Percentiles rank a stretch among this genome's conserved stretches.
phyloP scores from a whole-genome alignment of 2,113 vertebrate genomes.

The Cettia cetti region DNA sequence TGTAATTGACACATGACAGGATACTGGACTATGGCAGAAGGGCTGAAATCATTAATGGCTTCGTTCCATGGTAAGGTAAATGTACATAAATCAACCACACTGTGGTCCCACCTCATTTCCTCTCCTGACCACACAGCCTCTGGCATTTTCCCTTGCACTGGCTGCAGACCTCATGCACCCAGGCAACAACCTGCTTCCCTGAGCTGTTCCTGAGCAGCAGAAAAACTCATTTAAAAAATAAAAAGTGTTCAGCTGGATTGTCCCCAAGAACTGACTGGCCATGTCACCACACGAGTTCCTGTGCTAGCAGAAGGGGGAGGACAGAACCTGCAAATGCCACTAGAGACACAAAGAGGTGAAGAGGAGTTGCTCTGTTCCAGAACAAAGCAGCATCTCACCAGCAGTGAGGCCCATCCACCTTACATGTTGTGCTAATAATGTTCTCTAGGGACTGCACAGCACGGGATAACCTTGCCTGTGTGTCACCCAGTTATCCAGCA shows the following conservation, averaged over 20 bases:
- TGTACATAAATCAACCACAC: accelerated
- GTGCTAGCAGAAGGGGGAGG: background rate
- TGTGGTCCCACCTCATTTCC: background rate
- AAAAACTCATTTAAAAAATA: background rate
- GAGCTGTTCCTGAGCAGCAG: background rate
- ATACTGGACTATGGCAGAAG: background rate
- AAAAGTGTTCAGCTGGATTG: background rate
- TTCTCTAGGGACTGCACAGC: background rate
- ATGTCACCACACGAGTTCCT: accelerated
- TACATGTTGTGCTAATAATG: background rate
- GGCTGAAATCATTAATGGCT: background rate
- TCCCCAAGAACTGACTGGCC: background rate
- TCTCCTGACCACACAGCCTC: background rate
- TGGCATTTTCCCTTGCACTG: background rate
- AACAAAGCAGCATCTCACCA: background rate
- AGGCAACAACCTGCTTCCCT: background rate
- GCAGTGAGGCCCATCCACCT: accelerated
- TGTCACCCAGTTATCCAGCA: background rate
- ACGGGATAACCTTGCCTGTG: background rate
- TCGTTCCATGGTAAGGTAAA: background rate
- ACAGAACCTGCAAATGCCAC: background rate
- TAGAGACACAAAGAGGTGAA: background rate
- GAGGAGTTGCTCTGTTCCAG: background rate
- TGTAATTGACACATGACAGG: background rate
- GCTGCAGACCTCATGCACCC: background rate